Base-by-base conservation (phyloP, 2,797 vertebrate species). In the Philypnodon macrostomus region DNA sequence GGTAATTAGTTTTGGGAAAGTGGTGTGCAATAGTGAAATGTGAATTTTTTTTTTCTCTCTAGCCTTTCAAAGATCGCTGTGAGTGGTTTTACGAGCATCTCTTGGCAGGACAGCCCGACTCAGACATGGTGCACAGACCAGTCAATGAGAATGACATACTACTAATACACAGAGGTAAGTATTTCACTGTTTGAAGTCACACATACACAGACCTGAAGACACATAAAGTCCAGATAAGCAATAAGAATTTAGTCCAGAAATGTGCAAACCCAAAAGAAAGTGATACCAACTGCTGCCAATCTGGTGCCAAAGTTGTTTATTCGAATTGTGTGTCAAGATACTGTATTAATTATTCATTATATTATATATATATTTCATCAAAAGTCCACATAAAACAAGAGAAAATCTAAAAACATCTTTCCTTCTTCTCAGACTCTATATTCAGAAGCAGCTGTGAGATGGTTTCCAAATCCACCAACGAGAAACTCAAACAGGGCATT, bases 11-110 rank as follows among this genome's bases (percentile, higher is more conserved):
- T n/a, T 57, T 16, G 48, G 52, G 31, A 38, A 45, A 60, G 50
- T 58, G 57, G 41, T 50, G 53, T 44, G 39, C 32, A 23, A 26
- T 14, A 29, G 4, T 36, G 18, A 14, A 69, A 53, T 58, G 42
- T 63, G 67, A 17, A 67, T 60, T 62, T 64, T 39, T 21, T 19
- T 30, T 2, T 23, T 13, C 5, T 4, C 19, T 23, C 10, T 68
- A 99, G 97, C 93, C 97, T 1, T 99, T 98, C 86, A 99, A 99
- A 83, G 97, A 98, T 78, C 91, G 96, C 32, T 98, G 94, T 48
- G 95, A 99, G 73, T 99, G 97, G 97, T 99, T 98, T 87, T 99
- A 99, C 52, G 95, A 99, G 76, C 95, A 99, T 73, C 88, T 99
- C 67, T 90, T 94, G 58, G 91, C 92, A 0, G 92, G 93, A 55